Conservation (phyloP, 2,888 invertebrate species). For the Villa cingulata region DNA sequence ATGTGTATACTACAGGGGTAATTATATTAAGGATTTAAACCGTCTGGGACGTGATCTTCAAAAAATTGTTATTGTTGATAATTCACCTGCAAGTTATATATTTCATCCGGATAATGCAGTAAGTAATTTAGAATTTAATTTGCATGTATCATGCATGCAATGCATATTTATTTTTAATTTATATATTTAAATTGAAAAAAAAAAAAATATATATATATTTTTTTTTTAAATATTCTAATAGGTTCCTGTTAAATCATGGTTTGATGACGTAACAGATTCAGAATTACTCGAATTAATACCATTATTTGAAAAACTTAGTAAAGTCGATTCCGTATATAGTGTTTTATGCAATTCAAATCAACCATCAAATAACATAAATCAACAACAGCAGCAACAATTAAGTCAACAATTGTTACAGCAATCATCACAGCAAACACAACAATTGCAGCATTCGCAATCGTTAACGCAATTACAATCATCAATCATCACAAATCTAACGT, state of each 20-base stretch:
- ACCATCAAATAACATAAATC: slow-evolving; percentile 40
- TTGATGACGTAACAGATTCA: slow-evolving; percentile 96
- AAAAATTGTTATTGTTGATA: slow-evolving; percentile 96
- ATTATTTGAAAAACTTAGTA: slow-evolving; percentile 93
- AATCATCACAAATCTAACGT: slow-evolving; percentile 23
- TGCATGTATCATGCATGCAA: neutral
- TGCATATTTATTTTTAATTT: too few relatives aligned
- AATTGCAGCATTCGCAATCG: slow-evolving; percentile 15
- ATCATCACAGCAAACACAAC: slow-evolving; percentile 21
- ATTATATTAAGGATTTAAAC: slow-evolving; percentile 99
- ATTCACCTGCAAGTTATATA: slow-evolving; percentile 98
- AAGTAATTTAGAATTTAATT: slow-evolving; percentile 38
- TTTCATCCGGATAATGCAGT: slow-evolving; percentile 99
- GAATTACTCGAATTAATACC: slow-evolving; percentile 95
- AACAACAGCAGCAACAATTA: slow-evolving; percentile 12
- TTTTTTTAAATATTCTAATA: slow-evolving; percentile 24
- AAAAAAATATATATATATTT: neutral
- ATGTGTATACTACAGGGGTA: slow-evolving; percentile 98
- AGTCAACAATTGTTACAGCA: slow-evolving; percentile 18
- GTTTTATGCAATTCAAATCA: slow-evolving; percentile 87
- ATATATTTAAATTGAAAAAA: too few relatives aligned
- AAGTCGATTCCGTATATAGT: slow-evolving; percentile 93
- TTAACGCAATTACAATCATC: slow-evolving; percentile 16
- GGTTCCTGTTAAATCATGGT: slow-evolving; percentile 99
- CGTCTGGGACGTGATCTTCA: slow-evolving; percentile 91